A percentile compares a stretch with the other conserved stretches of the same genome.
These are phyloP conservation scores for Gymnodraco acuticeps DNA, from an alignment of 2,797 vertebrate genomes.

Conservation along the genomic window DNA sequence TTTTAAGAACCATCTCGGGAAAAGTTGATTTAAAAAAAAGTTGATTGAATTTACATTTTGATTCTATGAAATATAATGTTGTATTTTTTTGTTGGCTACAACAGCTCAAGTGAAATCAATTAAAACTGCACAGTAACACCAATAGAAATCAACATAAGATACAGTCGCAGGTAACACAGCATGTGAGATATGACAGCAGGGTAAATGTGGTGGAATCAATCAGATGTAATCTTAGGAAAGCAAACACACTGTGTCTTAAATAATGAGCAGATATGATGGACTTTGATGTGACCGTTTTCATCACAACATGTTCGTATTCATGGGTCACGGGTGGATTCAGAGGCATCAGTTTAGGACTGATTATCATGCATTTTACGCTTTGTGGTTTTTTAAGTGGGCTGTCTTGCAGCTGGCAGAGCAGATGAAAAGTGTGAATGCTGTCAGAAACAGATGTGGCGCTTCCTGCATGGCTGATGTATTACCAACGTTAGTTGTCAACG, in stretches of 20 bases:
- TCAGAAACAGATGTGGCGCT: constrained; percentile 49
- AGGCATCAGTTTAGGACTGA: constrained; percentile 12
- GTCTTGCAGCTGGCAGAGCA: constrained; percentile 53
- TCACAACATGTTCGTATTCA: constrained; percentile 8
- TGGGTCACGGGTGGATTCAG: constrained; percentile 23
- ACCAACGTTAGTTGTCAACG: constrained; percentile 38
- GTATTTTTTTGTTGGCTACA: background rate
- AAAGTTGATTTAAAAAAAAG: background rate
- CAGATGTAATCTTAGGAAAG: background rate
- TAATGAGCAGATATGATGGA: constrained; percentile 12
- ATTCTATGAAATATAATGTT: background rate
- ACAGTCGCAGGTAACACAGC: background rate
- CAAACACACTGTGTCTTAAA: background rate
- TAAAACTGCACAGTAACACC: background rate
- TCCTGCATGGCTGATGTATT: constrained; percentile 27
- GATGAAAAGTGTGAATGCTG: constrained; percentile 37
- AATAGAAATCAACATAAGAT: background rate
- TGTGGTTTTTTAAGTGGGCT: constrained; percentile 11
- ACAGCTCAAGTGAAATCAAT: background rate
- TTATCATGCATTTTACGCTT: constrained; percentile 36
- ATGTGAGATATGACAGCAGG: background rate
- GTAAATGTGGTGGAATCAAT: background rate
- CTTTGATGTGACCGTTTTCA: constrained; percentile 12
- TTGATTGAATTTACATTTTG: background rate
- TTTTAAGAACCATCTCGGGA: background rate